These are phyloP conservation scores for Folsomia candida DNA, from an alignment of 2,888 invertebrate species.

Conservation along the genomic window DNA sequence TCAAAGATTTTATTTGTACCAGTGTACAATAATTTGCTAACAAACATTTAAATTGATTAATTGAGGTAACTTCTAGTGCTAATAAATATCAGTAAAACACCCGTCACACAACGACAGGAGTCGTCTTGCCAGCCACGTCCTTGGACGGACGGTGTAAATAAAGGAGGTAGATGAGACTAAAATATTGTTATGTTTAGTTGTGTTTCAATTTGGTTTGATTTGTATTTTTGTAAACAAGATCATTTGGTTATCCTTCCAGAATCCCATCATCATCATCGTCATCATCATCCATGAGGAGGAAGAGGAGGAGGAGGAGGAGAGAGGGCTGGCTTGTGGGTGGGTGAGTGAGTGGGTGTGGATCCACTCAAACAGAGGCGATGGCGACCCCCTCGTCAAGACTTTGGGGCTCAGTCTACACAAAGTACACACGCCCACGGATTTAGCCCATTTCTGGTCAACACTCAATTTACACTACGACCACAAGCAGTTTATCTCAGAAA, in stretches of 20 bases:
- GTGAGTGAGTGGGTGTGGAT: background rate
- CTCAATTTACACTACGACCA: background rate
- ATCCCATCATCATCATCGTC: background rate
- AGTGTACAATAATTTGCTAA: background rate
- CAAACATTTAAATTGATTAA: background rate
- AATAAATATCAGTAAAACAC: background rate
- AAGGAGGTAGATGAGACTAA: no score
- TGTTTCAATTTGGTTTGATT: no score
- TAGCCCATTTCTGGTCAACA: background rate
- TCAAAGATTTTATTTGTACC: background rate
- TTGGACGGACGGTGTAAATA: no score
- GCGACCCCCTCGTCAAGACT: background rate
- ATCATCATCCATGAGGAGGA: no score
- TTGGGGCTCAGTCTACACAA: background rate
- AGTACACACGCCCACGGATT: background rate
- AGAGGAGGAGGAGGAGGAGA: background rate
- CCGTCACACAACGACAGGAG: background rate
- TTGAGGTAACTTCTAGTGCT: background rate
- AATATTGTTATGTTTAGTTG: no score
- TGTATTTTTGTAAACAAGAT: background rate
- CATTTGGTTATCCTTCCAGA: background rate
- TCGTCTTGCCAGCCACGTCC: no score
- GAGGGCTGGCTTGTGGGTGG: background rate
- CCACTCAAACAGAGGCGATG: background rate
- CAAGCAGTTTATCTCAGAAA: background rate